A percentile compares a stretch with the other conserved stretches of the same genome.
Conservation (phyloP, 2,113 vertebrate species). For the Polypterus bichir region DNA sequence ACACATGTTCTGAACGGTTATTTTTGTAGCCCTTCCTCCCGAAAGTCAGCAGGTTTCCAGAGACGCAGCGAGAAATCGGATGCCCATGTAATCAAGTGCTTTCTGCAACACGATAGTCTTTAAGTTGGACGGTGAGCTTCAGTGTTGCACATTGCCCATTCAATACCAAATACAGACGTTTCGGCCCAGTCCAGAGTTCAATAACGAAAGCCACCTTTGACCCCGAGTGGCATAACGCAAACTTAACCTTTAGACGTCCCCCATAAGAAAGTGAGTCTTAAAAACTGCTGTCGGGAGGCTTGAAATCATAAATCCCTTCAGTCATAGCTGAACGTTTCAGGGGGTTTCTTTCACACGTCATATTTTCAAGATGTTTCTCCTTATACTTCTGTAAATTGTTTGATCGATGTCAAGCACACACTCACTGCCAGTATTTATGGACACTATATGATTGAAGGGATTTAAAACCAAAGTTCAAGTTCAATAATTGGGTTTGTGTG, state of each 20-base stretch:
- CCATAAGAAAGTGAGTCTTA: constrained; percentile 2
- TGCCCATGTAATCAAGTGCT: constrained; percentile 26
- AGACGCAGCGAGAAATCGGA: constrained; percentile 31
- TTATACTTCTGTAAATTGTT: too few species aligned
- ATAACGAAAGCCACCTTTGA: constrained; percentile 10
- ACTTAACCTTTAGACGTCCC: constrained; percentile 12
- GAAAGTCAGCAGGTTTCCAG: constrained; percentile 32
- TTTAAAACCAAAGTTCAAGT: too few species aligned
- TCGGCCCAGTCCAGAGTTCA: constrained; percentile 15
- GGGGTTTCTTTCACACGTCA: too few species aligned
- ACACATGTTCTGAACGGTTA: constrained; percentile 16
- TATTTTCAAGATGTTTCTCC: too few species aligned
- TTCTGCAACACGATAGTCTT: constrained; percentile 28
- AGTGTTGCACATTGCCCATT: constrained; percentile 15
- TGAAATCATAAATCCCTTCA: too few species aligned
- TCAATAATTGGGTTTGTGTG: too few species aligned
- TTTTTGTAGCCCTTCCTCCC: constrained; percentile 38
- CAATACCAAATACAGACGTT: constrained; percentile 5
- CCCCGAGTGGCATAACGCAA: constrained; percentile 13
- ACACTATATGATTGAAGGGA: too few species aligned
- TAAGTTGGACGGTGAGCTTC: constrained; percentile 8
- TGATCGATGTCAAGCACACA: too few species aligned
- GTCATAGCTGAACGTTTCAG: too few species aligned
- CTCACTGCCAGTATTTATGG: too few species aligned
- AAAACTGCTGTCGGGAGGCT: background rate